phyloP scores from a whole-genome alignment of 2,797 vertebrate species.

The Gymnopithys bicolor region DNA sequence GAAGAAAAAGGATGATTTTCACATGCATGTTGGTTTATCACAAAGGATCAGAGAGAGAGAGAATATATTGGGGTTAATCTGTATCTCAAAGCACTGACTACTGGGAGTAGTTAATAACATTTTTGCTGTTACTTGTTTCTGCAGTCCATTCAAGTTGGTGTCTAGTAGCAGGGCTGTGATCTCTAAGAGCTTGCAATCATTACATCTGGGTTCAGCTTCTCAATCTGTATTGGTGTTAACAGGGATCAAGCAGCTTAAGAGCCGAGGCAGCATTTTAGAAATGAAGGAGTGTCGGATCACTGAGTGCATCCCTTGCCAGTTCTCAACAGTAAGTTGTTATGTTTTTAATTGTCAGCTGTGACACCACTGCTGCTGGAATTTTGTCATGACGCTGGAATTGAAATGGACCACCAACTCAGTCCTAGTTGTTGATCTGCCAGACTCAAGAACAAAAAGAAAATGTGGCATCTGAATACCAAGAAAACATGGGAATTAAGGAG shows the following conservation, averaged over 20 bases:
- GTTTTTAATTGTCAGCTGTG: slow-evolving; percentile 37
- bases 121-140: slow-evolving; percentile 15
- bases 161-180: slow-evolving; percentile 20
- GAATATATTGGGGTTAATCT: not conserved
- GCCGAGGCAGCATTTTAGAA: not conserved
- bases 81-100: not conserved
- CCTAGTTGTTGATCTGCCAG: not conserved
- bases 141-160: not conserved
- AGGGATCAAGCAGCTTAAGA: slow-evolving; percentile 61
- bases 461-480: not conserved
- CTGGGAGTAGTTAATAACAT: slow-evolving; percentile 23
- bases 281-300: slow-evolving; percentile 20
- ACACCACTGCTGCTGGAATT: not conserved
- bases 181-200: slow-evolving; percentile 27
- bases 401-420: not conserved
- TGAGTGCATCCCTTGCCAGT: not conserved
- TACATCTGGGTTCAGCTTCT: slow-evolving; percentile 51
- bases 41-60: not conserved
- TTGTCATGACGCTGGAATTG: not conserved
- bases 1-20: not conserved
- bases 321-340: not conserved
- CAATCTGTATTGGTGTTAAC: slow-evolving; percentile 46
- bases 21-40: not conserved
- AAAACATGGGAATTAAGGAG: not conserved
- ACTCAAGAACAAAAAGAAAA: not conserved